Percentiles rank a stretch among this genome's conserved stretches.
These are phyloP conservation scores for Nematolebias whitei DNA, from an alignment of 2,113 vertebrate genomes.

Conservation along the genomic window DNA sequence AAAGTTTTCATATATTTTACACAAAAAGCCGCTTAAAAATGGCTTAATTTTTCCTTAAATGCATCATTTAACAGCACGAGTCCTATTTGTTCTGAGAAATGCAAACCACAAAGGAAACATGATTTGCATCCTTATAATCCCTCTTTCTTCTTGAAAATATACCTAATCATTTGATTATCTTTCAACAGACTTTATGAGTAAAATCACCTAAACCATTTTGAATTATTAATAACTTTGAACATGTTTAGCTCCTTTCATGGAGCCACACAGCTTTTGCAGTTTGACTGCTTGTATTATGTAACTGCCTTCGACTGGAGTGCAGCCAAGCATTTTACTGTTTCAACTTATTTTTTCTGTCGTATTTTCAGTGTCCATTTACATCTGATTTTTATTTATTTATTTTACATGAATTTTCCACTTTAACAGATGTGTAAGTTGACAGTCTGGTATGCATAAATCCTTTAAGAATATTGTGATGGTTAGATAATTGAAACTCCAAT, in stretches of 20 bases:
- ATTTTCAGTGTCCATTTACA: conserved; percentile 2
- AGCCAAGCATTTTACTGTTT: neutral
- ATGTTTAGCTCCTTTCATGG: conserved; percentile 9
- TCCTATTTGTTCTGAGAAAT: neutral
- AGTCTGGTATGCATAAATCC: no score
- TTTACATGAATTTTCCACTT: neutral
- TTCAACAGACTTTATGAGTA: neutral
- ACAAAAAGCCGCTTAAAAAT: no score
- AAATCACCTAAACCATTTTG: neutral
- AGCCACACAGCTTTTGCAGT: conserved; percentile 5
- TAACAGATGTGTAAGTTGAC: neutral
- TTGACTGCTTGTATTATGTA: conserved; percentile 20
- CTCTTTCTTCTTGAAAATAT: neutral
- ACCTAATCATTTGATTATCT: neutral
- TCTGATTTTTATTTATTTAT: no score
- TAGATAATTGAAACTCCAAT: neutral
- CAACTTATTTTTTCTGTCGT: neutral
- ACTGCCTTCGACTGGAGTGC: conserved; percentile 1
- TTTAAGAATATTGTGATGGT: no score
- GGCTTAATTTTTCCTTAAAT: neutral
- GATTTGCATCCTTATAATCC: neutral
- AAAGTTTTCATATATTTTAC: no score
- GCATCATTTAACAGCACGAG: neutral
- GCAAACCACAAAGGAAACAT: neutral
- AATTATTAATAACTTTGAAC: neutral